Percentiles rank a stretch among this genome's conserved stretches.
phyloP scores from a whole-genome alignment of 2,888 invertebrate species.

The Invenusta paracnida region DNA sequence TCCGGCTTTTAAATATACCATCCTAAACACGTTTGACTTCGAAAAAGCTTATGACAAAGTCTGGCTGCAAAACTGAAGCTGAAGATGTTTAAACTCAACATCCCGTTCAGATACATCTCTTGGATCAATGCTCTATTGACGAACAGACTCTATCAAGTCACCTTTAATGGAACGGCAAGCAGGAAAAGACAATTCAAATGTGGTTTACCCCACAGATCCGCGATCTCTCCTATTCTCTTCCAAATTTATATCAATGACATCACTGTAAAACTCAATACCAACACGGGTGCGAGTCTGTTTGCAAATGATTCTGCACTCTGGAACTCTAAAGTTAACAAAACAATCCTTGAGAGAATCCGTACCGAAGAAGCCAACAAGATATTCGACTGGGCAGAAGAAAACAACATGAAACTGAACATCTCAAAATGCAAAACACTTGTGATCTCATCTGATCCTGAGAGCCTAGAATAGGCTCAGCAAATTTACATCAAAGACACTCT shows the following conservation, averaged over 20 bases:
- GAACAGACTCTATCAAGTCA: neutral
- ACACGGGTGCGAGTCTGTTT: neutral
- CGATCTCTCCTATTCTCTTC: neutral
- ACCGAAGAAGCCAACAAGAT: neutral
- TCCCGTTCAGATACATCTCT: neutral
- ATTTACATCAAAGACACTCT: neutral
- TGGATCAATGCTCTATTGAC: neutral
- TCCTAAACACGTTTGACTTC: neutral
- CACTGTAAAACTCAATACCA: neutral
- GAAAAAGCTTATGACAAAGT: constrained; percentile 23
- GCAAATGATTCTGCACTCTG: neutral
- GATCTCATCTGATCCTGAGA: neutral
- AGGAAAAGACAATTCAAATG: neutral
- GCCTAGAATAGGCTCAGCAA: neutral
- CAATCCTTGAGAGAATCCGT: neutral
- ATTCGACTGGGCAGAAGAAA: neutral
- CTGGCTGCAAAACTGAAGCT: neutral
- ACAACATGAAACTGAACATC: neutral
- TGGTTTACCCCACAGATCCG: neutral
- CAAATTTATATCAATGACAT: neutral
- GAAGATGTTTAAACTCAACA: neutral
- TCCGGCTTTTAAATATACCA: neutral
- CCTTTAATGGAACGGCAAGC: neutral
- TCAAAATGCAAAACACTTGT: neutral
- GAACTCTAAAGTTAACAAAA: neutral